phyloP scores from a whole-genome alignment of 2,888 invertebrate species.

The Conops quadrifasciatus region DNA sequence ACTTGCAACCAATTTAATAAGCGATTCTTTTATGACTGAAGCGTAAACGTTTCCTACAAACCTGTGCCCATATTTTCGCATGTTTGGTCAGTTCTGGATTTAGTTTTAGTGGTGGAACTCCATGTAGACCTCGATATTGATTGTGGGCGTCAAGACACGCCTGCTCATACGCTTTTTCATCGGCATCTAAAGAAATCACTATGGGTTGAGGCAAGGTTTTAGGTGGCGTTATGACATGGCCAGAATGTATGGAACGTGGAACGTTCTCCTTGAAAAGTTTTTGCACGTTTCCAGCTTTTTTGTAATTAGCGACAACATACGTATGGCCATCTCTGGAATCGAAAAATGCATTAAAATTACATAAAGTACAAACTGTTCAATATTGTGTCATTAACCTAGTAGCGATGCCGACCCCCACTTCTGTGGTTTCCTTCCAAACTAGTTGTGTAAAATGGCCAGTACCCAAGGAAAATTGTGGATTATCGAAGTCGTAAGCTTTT shows the following conservation, averaged over 20 bases:
- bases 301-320: slow-evolving; percentile 44
- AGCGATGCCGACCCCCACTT: neutral
- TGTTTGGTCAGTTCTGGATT: slow-evolving; percentile 73
- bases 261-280: slow-evolving; percentile 42
- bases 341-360: neutral
- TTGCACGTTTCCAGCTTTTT: slow-evolving; percentile 45
- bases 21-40: too few species aligned
- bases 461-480: slow-evolving; percentile 69
- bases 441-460: neutral
- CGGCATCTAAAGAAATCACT: slow-evolving; percentile 59
- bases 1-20: too few species aligned
- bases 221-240: neutral
- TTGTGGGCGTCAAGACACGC: slow-evolving; percentile 69
- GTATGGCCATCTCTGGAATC: neutral
- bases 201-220: neutral
- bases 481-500: slow-evolving; percentile 73
- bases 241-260: neutral
- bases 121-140: slow-evolving; percentile 74
- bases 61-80: slow-evolving; percentile 78
- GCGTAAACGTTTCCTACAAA: slow-evolving; percentile 45
- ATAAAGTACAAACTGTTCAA: neutral
- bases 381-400: neutral
- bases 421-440: neutral
- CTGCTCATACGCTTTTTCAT: neutral
- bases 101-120: slow-evolving; percentile 73